Base-by-base conservation (phyloP, 1,140 invertebrate species). In the Elysia chlorotica region DNA sequence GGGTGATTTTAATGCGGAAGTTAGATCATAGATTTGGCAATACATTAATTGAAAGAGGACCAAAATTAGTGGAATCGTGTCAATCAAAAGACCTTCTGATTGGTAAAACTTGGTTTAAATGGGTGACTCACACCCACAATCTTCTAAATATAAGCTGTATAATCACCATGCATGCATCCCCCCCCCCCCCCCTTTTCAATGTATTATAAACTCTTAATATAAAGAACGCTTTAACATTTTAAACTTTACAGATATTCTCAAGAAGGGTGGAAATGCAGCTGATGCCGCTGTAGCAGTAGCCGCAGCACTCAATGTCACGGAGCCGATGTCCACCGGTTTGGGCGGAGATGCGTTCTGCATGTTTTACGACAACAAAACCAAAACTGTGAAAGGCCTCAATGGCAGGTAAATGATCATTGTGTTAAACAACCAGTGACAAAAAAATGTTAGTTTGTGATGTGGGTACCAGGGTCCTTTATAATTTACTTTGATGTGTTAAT, bases 271-370 rank as follows among this genome's bases (percentile, higher is more conserved):
- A 19, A 89, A 89, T 82, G 88, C 88, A 25, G 87, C 88, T 17
- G 88, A 89, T 81, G 87, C 88, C n/a, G 87, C 87, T 21, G 82
- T 89, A 25, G 88, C 85, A 10, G 81, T 86, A 33, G 86, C 88
- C 28, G 87, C 87, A 35, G 87, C 85, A 0, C 75, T 89, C 0
- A 85, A 84, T 75, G 84, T 89, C 0, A 83, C 84, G 19, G 82
- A 88, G 69, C 88, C 88, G n/a, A 80, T 77, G 21, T 83, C 82
- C 25, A 87, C 86, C 21, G 88, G 88, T 53, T 81, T 88, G 36
- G 88, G 88, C 5, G 88, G 88, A 0, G 88, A 88, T 77, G 84
- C 79, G 2, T 88, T 88, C 71, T 84, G 82, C 73, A 71, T 88
- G 14, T 88, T 83, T 61, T 89, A 85, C 75, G 81, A 88, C 74